Percentiles rank a stretch among this genome's conserved stretches.
phyloP scores from a whole-genome alignment of 2,113 vertebrate genomes.

The Picathartes gymnocephalus region DNA sequence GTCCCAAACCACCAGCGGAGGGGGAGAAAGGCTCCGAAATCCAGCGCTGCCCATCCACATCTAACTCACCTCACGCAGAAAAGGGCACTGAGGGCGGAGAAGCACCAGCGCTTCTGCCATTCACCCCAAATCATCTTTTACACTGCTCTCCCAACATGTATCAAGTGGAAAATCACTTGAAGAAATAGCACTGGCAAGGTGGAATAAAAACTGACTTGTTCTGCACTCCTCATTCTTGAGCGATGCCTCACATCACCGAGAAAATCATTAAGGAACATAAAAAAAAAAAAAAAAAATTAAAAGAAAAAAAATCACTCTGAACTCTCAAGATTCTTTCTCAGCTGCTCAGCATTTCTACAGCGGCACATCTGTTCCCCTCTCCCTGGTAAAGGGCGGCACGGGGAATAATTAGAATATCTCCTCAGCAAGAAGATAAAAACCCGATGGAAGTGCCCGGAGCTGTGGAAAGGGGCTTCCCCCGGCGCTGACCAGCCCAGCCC shows the following conservation, averaged over 20 bases:
- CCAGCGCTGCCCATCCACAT: rapidly evolving
- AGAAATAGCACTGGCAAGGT: neutral
- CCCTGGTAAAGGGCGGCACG: neutral
- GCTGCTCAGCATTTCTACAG: conserved; percentile 35
- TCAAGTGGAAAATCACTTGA: neutral
- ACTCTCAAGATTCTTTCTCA: neutral
- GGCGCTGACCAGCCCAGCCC: neutral
- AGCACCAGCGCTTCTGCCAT: neutral
- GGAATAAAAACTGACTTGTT: neutral
- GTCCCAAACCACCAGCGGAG: rapidly evolving
- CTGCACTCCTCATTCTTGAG: neutral
- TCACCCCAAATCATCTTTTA: neutral
- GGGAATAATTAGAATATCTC: neutral
- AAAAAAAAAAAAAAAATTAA: neutral
- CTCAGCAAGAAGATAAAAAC: neutral
- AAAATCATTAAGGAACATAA: neutral
- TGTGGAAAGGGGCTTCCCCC: neutral
- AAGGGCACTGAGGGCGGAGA: neutral
- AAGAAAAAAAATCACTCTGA: neutral
- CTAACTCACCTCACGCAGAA: neutral
- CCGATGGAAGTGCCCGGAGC: rapidly evolving
- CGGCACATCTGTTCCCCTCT: conserved; percentile 48
- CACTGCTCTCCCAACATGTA: rapidly evolving
- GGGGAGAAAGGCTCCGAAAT: neutral
- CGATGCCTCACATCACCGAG: neutral